Percentiles rank a stretch among this genome's conserved stretches.
Evolutionary conservation across 2,888 invertebrate genomes (phyloP).

Genomic region (Noctua janthe): DNA sequence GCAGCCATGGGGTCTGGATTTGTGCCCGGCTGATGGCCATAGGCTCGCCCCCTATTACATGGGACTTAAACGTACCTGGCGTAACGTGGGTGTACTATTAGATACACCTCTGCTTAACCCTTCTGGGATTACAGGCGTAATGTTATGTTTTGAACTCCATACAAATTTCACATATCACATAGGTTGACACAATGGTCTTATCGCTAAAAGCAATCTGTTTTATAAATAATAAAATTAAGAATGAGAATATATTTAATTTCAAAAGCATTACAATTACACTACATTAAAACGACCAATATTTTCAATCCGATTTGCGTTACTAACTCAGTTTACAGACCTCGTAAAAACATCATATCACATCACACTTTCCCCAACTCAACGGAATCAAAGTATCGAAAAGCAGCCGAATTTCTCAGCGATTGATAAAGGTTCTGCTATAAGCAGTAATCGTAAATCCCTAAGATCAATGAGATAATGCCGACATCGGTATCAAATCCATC

Average conservation of each 20-base stretch:
- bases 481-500: slow-evolving; percentile 55
- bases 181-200: not conserved
- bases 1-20: too few species aligned
- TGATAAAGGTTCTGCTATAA: slow-evolving; percentile 29
- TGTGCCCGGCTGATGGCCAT: too few species aligned
- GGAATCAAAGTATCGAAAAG: slow-evolving; percentile 18
- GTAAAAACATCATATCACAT: not conserved
- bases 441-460: slow-evolving; percentile 54
- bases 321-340: not conserved
- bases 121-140: too few species aligned
- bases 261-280: not conserved
- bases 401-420: slow-evolving; percentile 18
- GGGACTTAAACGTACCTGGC: too few species aligned
- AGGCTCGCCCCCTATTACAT: too few species aligned
- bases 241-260: not conserved
- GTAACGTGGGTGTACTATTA: too few species aligned
- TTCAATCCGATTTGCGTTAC: not conserved
- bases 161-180: not conserved
- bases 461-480: slow-evolving; percentile 58
- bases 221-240: not conserved
- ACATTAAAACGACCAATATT: not conserved
- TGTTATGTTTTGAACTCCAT: not conserved
- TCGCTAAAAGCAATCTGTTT: not conserved
- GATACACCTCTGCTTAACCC: too few species aligned
- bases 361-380: not conserved